phyloP scores from a whole-genome alignment of 2,113 vertebrate species.

The Orientallactaga bullata region DNA sequence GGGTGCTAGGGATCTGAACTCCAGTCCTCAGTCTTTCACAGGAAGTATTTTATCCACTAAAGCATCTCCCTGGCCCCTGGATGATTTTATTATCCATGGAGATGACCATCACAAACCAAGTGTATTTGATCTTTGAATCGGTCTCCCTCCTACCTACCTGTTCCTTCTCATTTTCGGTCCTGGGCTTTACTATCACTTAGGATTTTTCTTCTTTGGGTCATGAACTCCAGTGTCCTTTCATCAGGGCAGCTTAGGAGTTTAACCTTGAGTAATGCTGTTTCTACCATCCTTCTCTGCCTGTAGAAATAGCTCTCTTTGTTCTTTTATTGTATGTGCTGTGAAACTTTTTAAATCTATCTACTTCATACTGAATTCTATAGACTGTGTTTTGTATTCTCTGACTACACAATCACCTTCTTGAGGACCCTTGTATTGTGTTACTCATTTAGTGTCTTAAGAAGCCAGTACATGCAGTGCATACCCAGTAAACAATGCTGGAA shows the following conservation, averaged over 20 bases:
- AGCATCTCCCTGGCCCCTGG: no score
- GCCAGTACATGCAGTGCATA: background rate
- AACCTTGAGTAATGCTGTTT: background rate
- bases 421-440: background rate
- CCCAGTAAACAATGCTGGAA: background rate
- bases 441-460: conserved; percentile 3
- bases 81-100: background rate
- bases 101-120: background rate
- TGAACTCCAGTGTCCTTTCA: background rate
- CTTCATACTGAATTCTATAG: background rate
- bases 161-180: background rate
- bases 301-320: background rate
- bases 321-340: background rate
- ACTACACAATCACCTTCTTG: background rate
- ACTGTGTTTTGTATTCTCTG: background rate
- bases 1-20: no score
- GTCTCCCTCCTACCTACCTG: background rate
- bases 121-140: background rate
- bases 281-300: background rate
- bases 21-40: no score
- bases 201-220: background rate
- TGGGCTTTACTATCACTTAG: background rate
- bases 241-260: background rate
- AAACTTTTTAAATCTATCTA: background rate
- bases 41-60: no score